These are phyloP conservation scores for Eudorcas thomsonii DNA, from an alignment of 2,113 vertebrate species.

Conservation along the genomic window DNA sequence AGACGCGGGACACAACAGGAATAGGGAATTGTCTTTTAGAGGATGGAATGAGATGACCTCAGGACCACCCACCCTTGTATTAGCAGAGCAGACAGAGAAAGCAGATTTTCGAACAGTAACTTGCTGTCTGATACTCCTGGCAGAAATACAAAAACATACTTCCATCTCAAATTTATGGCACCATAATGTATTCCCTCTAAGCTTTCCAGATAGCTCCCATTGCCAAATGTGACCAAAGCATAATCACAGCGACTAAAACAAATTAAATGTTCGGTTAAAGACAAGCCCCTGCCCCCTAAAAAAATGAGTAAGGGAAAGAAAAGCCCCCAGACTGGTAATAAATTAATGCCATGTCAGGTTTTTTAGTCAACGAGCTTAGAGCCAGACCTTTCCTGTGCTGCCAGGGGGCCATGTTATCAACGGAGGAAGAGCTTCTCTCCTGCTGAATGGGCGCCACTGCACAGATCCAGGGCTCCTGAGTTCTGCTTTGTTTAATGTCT, in stretches of 20 bases:
- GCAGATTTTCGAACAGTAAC: neutral
- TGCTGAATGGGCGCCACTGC: rapidly evolving
- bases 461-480: rapidly evolving
- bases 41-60: neutral
- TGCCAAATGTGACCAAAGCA: slow-evolving; percentile 59
- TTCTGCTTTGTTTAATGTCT: neutral
- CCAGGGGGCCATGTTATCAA: neutral
- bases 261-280: slow-evolving; percentile 68
- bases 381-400: neutral
- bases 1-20: slow-evolving; percentile 36
- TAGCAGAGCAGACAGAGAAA: slow-evolving; percentile 42
- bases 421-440: neutral
- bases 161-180: slow-evolving; percentile 55
- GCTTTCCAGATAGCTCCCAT: slow-evolving; percentile 19
- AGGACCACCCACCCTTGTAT: slow-evolving; percentile 36
- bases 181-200: slow-evolving; percentile 53
- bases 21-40: slow-evolving; percentile 52
- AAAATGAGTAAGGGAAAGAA: slow-evolving; percentile 34
- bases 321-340: slow-evolving; percentile 42
- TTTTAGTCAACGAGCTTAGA: slow-evolving; percentile 21
- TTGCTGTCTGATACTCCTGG: slow-evolving; percentile 56
- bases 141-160: slow-evolving; percentile 59
- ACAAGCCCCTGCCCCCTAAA: neutral
- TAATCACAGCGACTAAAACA: slow-evolving; percentile 40
- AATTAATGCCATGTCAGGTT: slow-evolving; percentile 35